Conservation (phyloP, 2,113 vertebrate species). For the Crotalus helleri region DNA sequence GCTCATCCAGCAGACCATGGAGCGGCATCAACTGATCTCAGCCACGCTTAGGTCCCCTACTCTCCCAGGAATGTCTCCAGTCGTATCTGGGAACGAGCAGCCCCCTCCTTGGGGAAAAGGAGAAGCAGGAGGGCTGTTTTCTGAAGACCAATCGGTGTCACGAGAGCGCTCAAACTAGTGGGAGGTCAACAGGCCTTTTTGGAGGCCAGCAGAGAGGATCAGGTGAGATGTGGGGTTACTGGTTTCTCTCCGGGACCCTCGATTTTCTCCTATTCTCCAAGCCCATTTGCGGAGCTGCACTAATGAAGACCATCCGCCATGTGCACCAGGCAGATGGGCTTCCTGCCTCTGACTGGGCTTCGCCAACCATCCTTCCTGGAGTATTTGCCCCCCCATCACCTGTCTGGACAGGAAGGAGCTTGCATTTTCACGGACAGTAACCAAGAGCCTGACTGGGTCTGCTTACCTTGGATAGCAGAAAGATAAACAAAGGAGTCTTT, state of each 20-base stretch:
- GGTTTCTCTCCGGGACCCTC: neutral
- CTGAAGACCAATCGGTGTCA: neutral
- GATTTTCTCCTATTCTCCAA: too few species aligned
- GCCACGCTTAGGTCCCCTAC: neutral
- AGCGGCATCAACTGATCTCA: neutral
- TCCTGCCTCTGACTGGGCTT: neutral
- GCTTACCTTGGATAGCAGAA: slow-evolving; percentile 96
- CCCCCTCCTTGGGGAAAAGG: neutral
- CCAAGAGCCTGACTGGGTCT: accelerated
- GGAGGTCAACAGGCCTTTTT: neutral
- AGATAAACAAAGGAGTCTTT: slow-evolving; percentile 93
- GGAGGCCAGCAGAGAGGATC: too few species aligned
- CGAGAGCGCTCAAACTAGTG: too few species aligned
- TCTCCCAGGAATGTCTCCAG: neutral
- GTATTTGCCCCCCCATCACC: neutral
- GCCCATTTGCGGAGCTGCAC: neutral
- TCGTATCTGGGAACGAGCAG: neutral
- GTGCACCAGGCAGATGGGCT: neutral
- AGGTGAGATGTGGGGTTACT: neutral
- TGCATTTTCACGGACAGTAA: neutral
- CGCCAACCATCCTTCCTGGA: too few species aligned
- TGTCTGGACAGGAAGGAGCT: neutral
- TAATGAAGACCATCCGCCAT: neutral
- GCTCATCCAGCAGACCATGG: neutral
- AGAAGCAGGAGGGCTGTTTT: neutral